Evolutionary conservation across 2,888 invertebrate genomes (phyloP), one percentile per base, ranked within the genome.

Genomic region (Drosophila longiperda): DNA sequence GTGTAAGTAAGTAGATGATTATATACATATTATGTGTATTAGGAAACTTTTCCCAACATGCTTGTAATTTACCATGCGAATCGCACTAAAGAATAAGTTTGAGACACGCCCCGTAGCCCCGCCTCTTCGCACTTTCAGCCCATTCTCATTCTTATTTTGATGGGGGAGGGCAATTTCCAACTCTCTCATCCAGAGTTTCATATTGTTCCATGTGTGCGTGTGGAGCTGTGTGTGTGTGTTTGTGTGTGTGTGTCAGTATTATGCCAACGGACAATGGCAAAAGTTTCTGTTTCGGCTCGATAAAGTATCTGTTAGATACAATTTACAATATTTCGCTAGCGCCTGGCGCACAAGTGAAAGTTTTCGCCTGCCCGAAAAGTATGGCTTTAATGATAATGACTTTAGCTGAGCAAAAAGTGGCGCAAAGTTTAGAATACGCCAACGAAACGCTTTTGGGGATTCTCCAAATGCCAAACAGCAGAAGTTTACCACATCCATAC

Each of bases 331-430:
- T 77, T 81, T 85, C 76, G 72, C 83, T 68, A 63, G 61, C 75
- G 60, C 62, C 49, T 62, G 55, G 59, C 65, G 34, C 65, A 62
- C 71, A 70, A 86, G 86, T 73, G 86, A 84, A 84, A 88, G 88
- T 88, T 84, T 63, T 73, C 45, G 68, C 73, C 68, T 65, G 63
- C 61, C 69, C 75, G 73, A 86, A 86, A 82, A 88, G 89, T 80
- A 89, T 86, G 70, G 79, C 89, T 89, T 86, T 86, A 86, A 86
- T 86, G 86, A 86, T 86, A 86, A 86, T 86, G 86, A 86, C 89
- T 89, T 89, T 83, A 83, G 88, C 81, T 62, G 76, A 73, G 78
- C 75, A 80, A 81, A 88, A 88, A 88, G 79, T 86, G 69, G 86
- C 79, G 75, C 79, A 79, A 87, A 89, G 85, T 79, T 86, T 89